Conservation (phyloP, 2,113 vertebrate genomes). For the Archilochus colubris region DNA sequence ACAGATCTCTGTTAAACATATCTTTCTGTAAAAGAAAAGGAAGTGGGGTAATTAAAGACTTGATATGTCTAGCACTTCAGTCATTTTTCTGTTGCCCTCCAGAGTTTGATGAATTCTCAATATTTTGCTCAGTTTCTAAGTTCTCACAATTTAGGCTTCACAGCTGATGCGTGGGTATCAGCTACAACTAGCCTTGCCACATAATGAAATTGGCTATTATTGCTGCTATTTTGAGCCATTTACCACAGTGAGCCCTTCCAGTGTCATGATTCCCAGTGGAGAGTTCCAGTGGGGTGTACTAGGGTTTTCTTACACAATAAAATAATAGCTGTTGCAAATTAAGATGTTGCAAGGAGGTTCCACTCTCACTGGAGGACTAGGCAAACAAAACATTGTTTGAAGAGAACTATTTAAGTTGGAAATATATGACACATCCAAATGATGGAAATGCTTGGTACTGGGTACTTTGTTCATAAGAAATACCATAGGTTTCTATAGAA, state of each 20-base stretch:
- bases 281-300: rapidly evolving
- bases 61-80: neutral
- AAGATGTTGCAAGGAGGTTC: neutral
- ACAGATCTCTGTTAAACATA: neutral
- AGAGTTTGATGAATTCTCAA: neutral
- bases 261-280: neutral
- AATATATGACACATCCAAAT: neutral
- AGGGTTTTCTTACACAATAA: neutral
- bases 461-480: neutral
- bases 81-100: neutral
- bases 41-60: neutral
- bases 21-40: neutral
- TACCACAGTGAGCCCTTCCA: rapidly evolving
- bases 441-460: neutral
- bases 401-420: neutral
- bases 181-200: neutral
- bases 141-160: neutral
- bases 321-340: neutral
- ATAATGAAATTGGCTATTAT: neutral
- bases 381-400: neutral
- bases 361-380: neutral
- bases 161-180: neutral
- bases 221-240: neutral
- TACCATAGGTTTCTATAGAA: neutral
- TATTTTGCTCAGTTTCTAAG: neutral